Base-by-base conservation (phyloP, 1,140 invertebrate genomes). In the Bombus waltoni region DNA sequence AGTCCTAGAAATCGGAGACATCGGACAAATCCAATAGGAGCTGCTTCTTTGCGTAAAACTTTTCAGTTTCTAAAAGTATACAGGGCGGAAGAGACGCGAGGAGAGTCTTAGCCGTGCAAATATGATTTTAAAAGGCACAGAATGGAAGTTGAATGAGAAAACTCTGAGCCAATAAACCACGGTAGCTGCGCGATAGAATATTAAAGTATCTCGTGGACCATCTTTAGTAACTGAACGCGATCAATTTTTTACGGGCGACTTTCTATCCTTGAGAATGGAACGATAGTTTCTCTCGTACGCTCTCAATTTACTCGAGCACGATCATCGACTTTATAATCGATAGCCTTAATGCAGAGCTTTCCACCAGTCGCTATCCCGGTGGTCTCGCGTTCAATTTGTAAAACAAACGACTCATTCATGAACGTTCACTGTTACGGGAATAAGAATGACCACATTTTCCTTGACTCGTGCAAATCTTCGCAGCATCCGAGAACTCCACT, bases 401-500 rank as follows among this genome's bases (percentile, higher is more conserved):
- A 38, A 62, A 47, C 85, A 53, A 87, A 80, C n/a, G 80, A n/a
- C 28, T 85, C 80, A 66, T 83, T 84, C 80, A 81, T 70, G 68
- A 74, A 10, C 68, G 53, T 72, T 57, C 25, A 73, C 22, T 53
- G 72, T 35, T 13, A 62, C 47, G 74, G 47, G 44, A 40, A 71
- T 71, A 71, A 78, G 71, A 85, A 90, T 88, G 82, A 73, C 47
- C 59, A 42, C 32, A 47, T 62, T 89, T 90, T 68, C 79, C n/a
- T 62, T 59, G 28, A 2, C 59, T 62, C 28, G 59, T 28, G 28
- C 28, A 11, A 28, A 28, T 28, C 3, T 28, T 28, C 25, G 47
- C 47, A 8, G 22, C 18, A 53, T 59, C 9, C 25, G 9, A 11
- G 25, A n/a, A 3, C 59, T 28, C 59, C 59, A 0, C 10, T n/a